These are phyloP conservation scores for Potorous gilbertii DNA, from an alignment of 2,797 vertebrate species.

Conservation along the genomic window DNA sequence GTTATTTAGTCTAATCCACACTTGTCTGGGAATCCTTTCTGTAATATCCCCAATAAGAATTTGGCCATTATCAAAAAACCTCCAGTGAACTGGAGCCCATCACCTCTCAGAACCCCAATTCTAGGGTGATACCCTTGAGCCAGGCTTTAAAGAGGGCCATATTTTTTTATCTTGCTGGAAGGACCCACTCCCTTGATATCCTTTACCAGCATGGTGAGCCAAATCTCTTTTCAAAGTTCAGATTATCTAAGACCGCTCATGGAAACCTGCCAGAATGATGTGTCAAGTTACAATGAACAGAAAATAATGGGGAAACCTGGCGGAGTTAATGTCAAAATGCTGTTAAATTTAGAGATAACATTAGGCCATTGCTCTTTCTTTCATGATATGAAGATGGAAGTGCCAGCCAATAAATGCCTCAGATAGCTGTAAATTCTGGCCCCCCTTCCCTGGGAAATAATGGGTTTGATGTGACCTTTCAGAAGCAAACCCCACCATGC, in stretches of 20 bases:
- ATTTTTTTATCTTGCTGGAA: not conserved
- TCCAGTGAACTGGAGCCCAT: not conserved
- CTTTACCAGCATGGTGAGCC: constrained; percentile 12
- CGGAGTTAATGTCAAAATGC: constrained; percentile 29
- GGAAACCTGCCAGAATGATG: constrained; percentile 33
- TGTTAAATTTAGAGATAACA: not conserved
- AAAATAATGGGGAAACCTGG: constrained; percentile 18
- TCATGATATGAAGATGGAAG: not conserved
- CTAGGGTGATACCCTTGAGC: not conserved
- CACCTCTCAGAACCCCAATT: not conserved
- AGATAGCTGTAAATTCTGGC: not conserved
- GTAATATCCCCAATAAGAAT: not conserved
- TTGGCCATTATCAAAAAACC: not conserved
- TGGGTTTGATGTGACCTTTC: constrained; percentile 37
- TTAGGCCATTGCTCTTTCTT: not conserved
- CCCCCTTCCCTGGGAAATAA: not conserved
- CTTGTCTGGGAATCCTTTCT: not conserved
- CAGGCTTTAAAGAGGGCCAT: not conserved
- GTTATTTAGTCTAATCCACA: not conserved
- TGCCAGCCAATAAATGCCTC: not conserved
- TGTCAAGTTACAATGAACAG: not conserved
- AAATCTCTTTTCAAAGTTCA: constrained; percentile 36
- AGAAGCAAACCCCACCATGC: not conserved
- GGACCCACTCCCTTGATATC: not conserved
- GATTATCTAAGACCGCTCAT: constrained; percentile 9